Base-by-base conservation (phyloP, 2,113 vertebrate genomes). In the Strigops habroptila region DNA sequence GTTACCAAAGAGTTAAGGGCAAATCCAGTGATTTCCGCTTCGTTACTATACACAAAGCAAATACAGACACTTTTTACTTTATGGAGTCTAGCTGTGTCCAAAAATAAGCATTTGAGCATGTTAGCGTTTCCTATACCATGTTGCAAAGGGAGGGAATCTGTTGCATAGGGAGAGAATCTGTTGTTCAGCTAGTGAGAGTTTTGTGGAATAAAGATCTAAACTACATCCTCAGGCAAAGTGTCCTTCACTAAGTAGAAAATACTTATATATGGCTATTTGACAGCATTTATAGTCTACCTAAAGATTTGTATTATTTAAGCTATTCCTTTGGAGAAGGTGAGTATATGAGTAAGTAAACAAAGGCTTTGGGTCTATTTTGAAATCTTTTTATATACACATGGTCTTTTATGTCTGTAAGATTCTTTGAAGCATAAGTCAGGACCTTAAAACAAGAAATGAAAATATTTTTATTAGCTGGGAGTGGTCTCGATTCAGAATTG, bases 391-490 rank as follows among this genome's bases (percentile, higher is more conserved):
- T 62, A 82, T 96, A 67, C 39, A 51, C 39, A 75, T 3, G 12
- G 31, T 55, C 84, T 75, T 91, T 71, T 90, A 19, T 94, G 70
- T 64, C 79, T 91, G 77, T 63, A 87, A 92, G 80, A 83, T 80
- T 95, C 68, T 95, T 88, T 87, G 59, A 88, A 59, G 31, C 43
- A 5, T 78, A 95, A 87, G 55, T 89, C 83, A 89, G 65, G 65
- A 76, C 48, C 77, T 95, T 10, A 62, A 31, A 76, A 70, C 76
- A 88, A 93, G 83, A 92, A 82, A 77, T 44, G 12, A 82, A 94
- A 90, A 85, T 65, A 89, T 77, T 95, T 97, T 95, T 91, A 76
- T 92, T 96, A 95, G 48, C 48, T 94, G 53, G 70, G 92, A 90
- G 88, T 52, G 82, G 62, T 96, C 49, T 93, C 7, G 2, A 17